phyloP scores from a whole-genome alignment of 2,113 vertebrate species.

The Phaetusa simplex region DNA sequence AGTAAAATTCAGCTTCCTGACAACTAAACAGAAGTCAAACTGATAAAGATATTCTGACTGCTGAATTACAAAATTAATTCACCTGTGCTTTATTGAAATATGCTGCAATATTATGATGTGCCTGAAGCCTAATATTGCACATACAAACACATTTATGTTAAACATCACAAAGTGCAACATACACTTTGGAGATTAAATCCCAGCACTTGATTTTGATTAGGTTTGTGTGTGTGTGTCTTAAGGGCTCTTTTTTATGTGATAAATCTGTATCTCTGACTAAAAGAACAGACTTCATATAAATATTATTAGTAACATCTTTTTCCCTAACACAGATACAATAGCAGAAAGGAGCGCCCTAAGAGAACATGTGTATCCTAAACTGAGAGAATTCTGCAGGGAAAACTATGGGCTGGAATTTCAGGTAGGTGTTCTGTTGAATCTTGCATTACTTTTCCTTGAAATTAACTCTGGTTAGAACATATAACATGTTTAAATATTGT shows the following conservation, averaged over 20 bases:
- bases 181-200: not conserved
- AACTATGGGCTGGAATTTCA: constrained; percentile 99
- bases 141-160: not conserved
- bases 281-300: not conserved
- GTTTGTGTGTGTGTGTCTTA: not conserved
- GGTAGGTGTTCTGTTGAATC: constrained; percentile 72
- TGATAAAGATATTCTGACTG: not conserved
- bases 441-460: not conserved
- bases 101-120: not conserved
- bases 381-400: constrained; percentile 99
- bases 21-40: not conserved
- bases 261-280: not conserved
- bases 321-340: constrained; percentile 85
- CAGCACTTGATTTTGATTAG: not conserved
- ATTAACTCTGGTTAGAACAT: not conserved
- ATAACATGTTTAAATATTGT: not conserved
- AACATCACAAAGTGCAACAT: not conserved
- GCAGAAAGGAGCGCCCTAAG: constrained; percentile 93
- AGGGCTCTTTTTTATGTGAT: not conserved
- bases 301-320: not conserved
- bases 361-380: constrained; percentile 96
- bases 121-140: not conserved
- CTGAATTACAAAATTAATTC: not conserved
- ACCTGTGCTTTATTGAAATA: not conserved
- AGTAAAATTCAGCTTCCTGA: not conserved